Evolutionary conservation across 2,888 invertebrate genomes (phyloP), one percentile per base, ranked within the genome.

Genomic region (Philonicus albiceps): DNA sequence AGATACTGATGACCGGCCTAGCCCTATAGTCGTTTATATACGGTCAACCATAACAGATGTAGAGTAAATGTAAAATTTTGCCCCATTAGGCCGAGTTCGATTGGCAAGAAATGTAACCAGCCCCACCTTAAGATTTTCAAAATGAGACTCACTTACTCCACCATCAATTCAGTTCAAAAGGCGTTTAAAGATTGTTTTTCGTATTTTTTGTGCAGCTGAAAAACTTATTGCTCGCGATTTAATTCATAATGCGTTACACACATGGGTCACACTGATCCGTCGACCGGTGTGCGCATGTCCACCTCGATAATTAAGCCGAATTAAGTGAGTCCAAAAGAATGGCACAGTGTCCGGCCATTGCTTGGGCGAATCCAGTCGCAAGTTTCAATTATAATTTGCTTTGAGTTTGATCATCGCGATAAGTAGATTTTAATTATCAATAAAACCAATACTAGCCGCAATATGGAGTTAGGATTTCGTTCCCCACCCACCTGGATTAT

Each of bases 21-120:
- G 90, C 92, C 92, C 92, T 92, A 92, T 91, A 91, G 90, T 90
- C 91, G 91, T 90, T 92, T 92, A 91, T 92, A 92, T 92, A 92
- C 92, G 92, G 92, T 92, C 92, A 92, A 90, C 90, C 90, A 90
- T 89, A 90, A 89, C 88, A 89, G 88, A 89, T 89, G 89, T 89
- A 88, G 75, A 75, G 75, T 85, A 76, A 75, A 85, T 85, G 76
- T 76, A 86, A 78, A 81, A 86, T 87, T 88, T 88, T 86, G 87
- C 87, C 87, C 87, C 87, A 87, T 86, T 87, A 86, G 86, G 78
- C 80, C 87, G 81, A 84, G 83, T 86, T 7, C 55, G 80, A 80
- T 55, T 34, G 84, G 64, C 55, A 83, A 83, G 75, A 86, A 80
- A 53, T 74, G 87, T 64, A 81, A 85, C 86, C 87, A 84, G 84